A percentile compares a stretch with the other conserved stretches of the same genome.
These are phyloP conservation scores for Cynaeus angustus DNA, from an alignment of 2,888 invertebrate genomes.

Conservation along the genomic window DNA sequence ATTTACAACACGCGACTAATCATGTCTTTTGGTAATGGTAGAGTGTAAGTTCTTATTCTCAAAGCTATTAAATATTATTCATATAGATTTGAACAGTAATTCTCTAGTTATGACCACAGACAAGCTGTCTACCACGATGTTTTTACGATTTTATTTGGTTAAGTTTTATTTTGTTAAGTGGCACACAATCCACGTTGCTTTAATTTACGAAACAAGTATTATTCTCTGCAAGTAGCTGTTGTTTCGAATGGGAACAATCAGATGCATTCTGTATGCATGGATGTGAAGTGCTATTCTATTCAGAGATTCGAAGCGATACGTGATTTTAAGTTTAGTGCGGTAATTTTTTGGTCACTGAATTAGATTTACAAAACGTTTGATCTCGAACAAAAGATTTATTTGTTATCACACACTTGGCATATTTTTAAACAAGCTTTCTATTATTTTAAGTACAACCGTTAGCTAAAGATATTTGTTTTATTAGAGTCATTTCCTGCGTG, in stretches of 20 bases:
- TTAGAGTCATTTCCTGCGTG: no score
- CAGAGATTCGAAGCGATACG: constrained; percentile 19
- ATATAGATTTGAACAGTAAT: constrained; percentile 34
- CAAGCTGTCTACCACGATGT: constrained; percentile 36
- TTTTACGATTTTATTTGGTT: constrained; percentile 29
- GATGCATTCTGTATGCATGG: not conserved
- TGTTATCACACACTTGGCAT: no score
- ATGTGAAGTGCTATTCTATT: constrained; percentile 12
- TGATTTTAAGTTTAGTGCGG: constrained; percentile 7
- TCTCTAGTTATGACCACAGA: constrained; percentile 24
- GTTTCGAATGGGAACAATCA: constrained; percentile 23
- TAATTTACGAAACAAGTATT: constrained; percentile 30
- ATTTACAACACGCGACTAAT: constrained; percentile 20
- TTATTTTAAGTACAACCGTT: no score
- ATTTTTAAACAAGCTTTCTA: no score
- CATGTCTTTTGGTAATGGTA: constrained; percentile 20
- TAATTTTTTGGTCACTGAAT: constrained; percentile 41
- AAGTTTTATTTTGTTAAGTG: constrained; percentile 37
- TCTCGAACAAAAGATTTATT: no score
- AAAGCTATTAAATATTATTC: constrained; percentile 34
- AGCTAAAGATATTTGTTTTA: no score
- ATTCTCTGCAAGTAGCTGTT: constrained; percentile 15
- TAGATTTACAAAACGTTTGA: no score
- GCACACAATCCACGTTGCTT: constrained; percentile 27
- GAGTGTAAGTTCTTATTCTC: no score